Evolutionary conservation across 2,888 invertebrate genomes (phyloP), one percentile per base, ranked within the genome.

Genomic region (Hedychridium roseum): DNA sequence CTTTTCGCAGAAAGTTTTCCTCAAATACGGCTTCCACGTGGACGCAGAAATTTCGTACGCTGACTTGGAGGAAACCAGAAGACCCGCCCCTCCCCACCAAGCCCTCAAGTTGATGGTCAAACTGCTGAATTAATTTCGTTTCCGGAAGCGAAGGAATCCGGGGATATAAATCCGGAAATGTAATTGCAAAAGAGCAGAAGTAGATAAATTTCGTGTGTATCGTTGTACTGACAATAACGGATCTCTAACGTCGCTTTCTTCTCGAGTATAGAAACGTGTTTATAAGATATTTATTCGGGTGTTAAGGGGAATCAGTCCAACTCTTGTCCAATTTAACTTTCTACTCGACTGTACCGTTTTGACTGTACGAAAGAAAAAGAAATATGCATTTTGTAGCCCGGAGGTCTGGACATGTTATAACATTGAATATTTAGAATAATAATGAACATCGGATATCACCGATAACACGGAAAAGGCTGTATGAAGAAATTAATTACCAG

Each of bases 1-100:
- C 1, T 92, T 84, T 69, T 92, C 92, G 0, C 91, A 92, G 70
- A 88, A 87, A 64, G 88, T 90, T 43, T 86, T 88, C 51, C 83
- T 83, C 64, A 86, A 86, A 18, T 81, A 88, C 32, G 90, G 89
- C 1, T 86, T 90, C 67, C 80, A 83, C 37, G 82, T 84, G 0
- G 81, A 87, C 21, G 82, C 84, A 38, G 86, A 87, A 55, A 84
- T 91, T 12, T 81, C 81, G 31, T 92, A 92, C 73, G 81, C 82
- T n/a, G 88, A 90, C 51, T 87, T 89, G 70, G 83, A 84, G 42
- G 87, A 89, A 9, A 81, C 88, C 6, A 87, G 91, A 70, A 80
- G 85, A 62, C 82, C 84, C 1, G 81, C 83, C 5, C 81, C 86
- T 1, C 92, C 92, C 0, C 92, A 92, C 66, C 85, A 88, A 44